Conservation (phyloP, 1,140 invertebrate genomes). For the Drosophila baimaii region DNA sequence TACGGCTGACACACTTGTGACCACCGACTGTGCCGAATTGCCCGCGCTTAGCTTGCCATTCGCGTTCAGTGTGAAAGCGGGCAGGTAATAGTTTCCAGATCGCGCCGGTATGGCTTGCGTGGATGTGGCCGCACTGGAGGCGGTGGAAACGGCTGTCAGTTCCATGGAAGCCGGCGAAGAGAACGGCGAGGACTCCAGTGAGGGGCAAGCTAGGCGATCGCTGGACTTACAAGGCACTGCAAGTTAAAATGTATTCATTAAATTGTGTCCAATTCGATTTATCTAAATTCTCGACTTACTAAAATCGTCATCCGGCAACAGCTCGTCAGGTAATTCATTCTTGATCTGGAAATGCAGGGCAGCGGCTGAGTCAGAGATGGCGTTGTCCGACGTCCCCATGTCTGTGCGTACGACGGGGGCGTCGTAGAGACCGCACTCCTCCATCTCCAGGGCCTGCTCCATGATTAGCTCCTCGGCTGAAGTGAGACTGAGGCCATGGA, state of each 20-base stretch:
- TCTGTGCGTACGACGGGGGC: conserved; percentile 47
- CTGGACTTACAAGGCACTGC: conserved; percentile 65
- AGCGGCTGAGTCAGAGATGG: conserved; percentile 78
- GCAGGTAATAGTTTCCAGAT: conserved; percentile 75
- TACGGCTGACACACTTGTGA: conserved; percentile 12
- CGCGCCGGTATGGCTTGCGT: conserved; percentile 43
- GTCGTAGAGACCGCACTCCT: conserved; percentile 77
- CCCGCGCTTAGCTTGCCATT: conserved; percentile 62
- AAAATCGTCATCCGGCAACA: conserved; percentile 72
- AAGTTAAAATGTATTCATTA: conserved; percentile 15
- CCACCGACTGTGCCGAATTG: conserved; percentile 15
- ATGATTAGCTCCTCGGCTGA: conserved; percentile 83
- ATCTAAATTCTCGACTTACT: conserved; percentile 50
- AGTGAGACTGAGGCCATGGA: conserved; percentile 77
- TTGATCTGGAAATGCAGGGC: conserved; percentile 81
- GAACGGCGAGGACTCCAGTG: conserved; percentile 78
- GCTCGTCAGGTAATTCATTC: conserved; percentile 72
- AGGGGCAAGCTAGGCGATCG: conserved; percentile 73
- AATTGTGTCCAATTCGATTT: neutral
- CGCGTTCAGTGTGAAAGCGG: conserved; percentile 69
- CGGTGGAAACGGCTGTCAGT: conserved; percentile 61
- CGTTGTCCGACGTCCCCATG: conserved; percentile 75
- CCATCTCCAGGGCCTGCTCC: conserved; percentile 83
- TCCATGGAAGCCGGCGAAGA: conserved; percentile 81
- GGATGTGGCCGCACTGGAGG: conserved; percentile 30